Base-by-base conservation (phyloP, 2,113 vertebrate genomes). In the Campylorhamphus procurvoides region DNA sequence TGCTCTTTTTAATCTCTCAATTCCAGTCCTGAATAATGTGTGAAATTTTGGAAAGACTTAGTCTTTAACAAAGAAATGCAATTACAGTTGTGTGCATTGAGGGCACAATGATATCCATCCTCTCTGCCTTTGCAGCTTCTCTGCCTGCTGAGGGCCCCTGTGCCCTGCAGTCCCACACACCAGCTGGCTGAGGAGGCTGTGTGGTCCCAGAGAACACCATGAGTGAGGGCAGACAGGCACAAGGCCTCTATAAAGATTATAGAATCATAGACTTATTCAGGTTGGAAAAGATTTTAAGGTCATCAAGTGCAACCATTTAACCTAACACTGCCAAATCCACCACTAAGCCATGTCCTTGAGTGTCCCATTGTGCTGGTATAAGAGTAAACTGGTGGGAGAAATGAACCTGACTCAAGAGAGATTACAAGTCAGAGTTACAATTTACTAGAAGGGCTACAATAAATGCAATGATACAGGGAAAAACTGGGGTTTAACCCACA, bases 111-210 rank as follows among this genome's bases (percentile, higher is more conserved):
- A 20, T 14, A 17, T 4, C 23, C 19, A 35, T 28, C 14, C 37
- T 50, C 15, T 68, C n/a, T 53, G 18, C 47, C 23, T 66, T 67
- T 44, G 60, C 28, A 40, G 20, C 8, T 40, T 20, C 46, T 28
- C 12, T 74, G 46, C 42, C 40, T 44, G 10, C 16, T 0, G 4
- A 84, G 16, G 59, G 8, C 8, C 6, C n/a, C 46, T 4, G 3
- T 27, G 19, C 23, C 46, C 78, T 72, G 40, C 44, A 94, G 16
- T 11, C 55, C 24, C 20, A 6, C 0, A 0, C 49, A 6, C 15
- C 47, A 49, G 14, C 18, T 12, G 3, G 1, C 4, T 37, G 39
- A 35, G n/a, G n/a, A 44, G 29, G 17, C 37, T 60, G 5, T 2
- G 3, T 60, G 11, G 7, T 53, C 66, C 42, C 6, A 2, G 31